Evolutionary conservation across 2,888 invertebrate species (phyloP).

Genomic region (Lissocephala sabroskyi): DNA sequence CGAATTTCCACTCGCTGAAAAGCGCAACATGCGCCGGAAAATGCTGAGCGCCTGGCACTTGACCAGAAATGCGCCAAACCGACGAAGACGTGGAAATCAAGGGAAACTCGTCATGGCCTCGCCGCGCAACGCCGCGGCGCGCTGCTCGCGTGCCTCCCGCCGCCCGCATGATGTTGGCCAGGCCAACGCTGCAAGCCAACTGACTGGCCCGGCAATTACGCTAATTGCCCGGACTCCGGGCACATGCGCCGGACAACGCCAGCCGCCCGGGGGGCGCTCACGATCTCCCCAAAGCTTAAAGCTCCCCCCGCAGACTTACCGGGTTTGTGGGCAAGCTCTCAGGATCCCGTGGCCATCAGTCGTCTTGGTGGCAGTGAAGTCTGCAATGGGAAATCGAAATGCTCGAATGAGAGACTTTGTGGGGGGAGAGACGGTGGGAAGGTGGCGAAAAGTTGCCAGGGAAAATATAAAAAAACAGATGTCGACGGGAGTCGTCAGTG

Average conservation of each 20-base stretch:
- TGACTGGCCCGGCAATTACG: conserved; percentile 56
- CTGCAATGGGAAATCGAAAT: conserved; percentile 10
- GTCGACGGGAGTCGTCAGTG: conserved; percentile 26
- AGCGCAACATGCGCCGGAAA: background rate
- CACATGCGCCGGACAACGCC: too few relatives aligned
- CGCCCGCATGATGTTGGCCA: background rate
- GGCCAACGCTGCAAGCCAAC: conserved; percentile 14
- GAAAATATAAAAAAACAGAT: conserved; percentile 39
- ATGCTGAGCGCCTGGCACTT: too few relatives aligned
- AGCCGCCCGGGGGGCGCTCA: too few relatives aligned
- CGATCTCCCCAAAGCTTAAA: too few relatives aligned
- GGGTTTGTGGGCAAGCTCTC: too few relatives aligned
- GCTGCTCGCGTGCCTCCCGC: background rate
- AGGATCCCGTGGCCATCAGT: too few relatives aligned
- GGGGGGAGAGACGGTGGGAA: too few relatives aligned
- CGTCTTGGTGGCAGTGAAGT: conserved; percentile 1
- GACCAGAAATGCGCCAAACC: conserved; percentile 11
- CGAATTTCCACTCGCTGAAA: too few relatives aligned
- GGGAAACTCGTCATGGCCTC: conserved; percentile 6
- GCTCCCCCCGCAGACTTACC: too few relatives aligned
- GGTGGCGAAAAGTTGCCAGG: too few relatives aligned
- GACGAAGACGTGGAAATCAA: conserved; percentile 11
- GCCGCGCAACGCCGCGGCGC: conserved; percentile 1
- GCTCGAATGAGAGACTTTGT: too few relatives aligned
- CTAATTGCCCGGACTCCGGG: conserved; percentile 64